These are phyloP conservation scores for Numenius arquata DNA, from an alignment of 2,113 vertebrate species.

Conservation along the genomic window DNA sequence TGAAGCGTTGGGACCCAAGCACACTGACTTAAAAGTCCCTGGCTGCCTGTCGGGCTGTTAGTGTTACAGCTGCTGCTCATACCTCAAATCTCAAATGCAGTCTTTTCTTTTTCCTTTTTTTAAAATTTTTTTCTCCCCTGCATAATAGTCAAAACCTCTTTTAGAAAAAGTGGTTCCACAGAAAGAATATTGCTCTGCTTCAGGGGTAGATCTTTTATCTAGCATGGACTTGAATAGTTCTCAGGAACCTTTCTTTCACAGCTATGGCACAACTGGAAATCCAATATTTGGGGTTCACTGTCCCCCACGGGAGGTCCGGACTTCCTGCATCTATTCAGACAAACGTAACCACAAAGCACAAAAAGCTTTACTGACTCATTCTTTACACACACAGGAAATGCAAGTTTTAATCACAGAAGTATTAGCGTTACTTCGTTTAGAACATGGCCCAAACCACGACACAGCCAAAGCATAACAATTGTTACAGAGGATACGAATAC, in stretches of 20 bases:
- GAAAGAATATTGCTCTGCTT: background rate
- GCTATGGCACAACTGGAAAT: background rate
- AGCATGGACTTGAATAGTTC: background rate
- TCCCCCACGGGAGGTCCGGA: background rate
- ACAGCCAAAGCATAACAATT: background rate
- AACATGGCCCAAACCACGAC: background rate
- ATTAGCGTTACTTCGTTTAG: background rate
- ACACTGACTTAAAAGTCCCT: too few species aligned
- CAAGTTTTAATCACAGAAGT: background rate
- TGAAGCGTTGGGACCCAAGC: background rate
- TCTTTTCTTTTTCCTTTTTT: background rate
- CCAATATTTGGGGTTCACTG: background rate
- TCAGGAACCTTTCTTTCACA: background rate
- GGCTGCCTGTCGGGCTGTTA: background rate
- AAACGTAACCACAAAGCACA: background rate
- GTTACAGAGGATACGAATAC: background rate
- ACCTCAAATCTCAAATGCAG: background rate
- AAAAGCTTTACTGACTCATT: conserved; percentile 22
- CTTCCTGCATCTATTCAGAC: background rate
- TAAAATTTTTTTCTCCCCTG: background rate
- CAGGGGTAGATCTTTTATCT: background rate
- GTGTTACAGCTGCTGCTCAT: background rate
- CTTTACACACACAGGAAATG: background rate
- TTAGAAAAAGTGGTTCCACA: background rate
- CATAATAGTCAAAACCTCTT: background rate